phyloP scores from a whole-genome alignment of 1,140 invertebrate genomes.

The Prorops nasuta region DNA sequence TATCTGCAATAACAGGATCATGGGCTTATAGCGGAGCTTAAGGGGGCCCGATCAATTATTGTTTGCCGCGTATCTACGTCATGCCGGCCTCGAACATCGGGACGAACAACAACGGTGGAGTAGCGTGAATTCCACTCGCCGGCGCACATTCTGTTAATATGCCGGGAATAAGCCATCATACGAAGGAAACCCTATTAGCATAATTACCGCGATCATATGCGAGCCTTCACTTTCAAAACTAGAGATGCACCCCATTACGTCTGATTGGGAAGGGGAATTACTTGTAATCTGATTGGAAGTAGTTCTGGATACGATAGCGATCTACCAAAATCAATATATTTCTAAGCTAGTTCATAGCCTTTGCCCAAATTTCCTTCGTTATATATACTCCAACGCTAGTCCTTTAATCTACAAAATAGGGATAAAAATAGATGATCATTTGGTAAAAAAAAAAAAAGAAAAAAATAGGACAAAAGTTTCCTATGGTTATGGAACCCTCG shows the following conservation, averaged over 20 bases:
- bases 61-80: conserved; percentile 38
- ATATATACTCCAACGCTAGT: neutral
- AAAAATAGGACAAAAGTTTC: neutral
- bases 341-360: neutral
- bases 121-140: conserved; percentile 7
- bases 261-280: no score
- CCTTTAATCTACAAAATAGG: neutral
- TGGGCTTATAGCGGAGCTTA: conserved; percentile 33
- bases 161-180: conserved; percentile 12
- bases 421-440: neutral
- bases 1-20: conserved; percentile 39
- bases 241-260: neutral
- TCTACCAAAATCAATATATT: neutral
- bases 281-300: no score
- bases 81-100: conserved; percentile 23
- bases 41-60: conserved; percentile 39
- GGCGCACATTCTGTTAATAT: conserved; percentile 17
- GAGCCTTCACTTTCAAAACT: neutral
- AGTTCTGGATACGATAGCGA: no score
- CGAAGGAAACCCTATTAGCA: neutral
- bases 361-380: neutral
- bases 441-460: neutral
- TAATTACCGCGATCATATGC: neutral
- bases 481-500: neutral
- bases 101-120: conserved; percentile 14